phyloP scores from a whole-genome alignment of 2,797 vertebrate genomes.

The Mormyrus proboscirostris region DNA sequence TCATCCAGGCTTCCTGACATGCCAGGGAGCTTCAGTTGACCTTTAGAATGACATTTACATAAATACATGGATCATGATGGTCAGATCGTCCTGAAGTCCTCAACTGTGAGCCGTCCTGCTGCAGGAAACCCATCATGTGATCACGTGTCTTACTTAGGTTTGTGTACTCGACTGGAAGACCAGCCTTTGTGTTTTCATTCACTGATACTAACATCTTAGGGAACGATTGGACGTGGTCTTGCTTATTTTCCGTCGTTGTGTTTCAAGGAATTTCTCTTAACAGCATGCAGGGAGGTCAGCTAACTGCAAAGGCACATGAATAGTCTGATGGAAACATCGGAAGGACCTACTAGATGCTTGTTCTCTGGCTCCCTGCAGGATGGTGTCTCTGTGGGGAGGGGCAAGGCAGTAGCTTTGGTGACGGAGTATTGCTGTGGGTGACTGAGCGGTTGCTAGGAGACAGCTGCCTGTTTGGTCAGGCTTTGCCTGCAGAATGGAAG shows the following conservation, averaged over 20 bases:
- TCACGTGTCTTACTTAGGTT: neutral
- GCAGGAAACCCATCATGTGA: neutral
- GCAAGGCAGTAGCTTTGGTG: neutral
- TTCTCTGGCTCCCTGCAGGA: neutral
- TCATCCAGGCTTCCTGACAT: neutral
- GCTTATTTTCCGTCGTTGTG: neutral
- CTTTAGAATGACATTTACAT: neutral
- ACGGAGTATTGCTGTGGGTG: slow-evolving; percentile 11
- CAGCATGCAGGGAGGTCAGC: neutral
- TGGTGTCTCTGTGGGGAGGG: neutral
- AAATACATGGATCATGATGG: neutral
- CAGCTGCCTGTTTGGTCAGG: neutral
- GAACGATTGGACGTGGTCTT: neutral
- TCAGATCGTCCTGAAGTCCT: neutral
- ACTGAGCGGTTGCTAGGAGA: slow-evolving; percentile 25
- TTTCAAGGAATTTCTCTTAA: neutral
- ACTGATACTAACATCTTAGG: neutral
- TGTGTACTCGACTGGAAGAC: neutral
- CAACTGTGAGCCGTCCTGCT: neutral
- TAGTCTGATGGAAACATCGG: neutral
- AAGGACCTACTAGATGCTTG: neutral
- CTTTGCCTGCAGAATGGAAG: slow-evolving; percentile 9
- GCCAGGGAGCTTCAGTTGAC: neutral
- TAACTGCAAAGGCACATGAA: neutral
- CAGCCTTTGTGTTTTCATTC: neutral